phyloP scores from a whole-genome alignment of 2,888 invertebrate genomes.

The Trachelus troglodyta region DNA sequence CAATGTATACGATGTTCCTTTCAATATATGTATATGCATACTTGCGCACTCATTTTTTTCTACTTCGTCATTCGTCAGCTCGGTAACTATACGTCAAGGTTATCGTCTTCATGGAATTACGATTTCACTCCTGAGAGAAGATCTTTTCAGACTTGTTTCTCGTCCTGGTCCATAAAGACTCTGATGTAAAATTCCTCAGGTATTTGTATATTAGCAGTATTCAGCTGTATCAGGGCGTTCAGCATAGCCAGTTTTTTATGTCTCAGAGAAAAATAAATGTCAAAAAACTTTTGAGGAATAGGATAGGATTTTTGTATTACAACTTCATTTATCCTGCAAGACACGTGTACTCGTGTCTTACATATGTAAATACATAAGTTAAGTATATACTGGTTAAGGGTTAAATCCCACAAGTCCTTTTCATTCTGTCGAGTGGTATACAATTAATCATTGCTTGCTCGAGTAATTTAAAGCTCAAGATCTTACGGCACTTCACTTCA shows the following conservation, averaged over 20 bases:
- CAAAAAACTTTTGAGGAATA: neutral
- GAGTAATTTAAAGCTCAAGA: constrained; percentile 1
- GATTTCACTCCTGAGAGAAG: constrained; percentile 6
- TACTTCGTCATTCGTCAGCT: neutral
- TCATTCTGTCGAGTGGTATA: neutral
- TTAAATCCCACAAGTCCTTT: constrained; percentile 2
- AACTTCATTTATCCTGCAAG: neutral
- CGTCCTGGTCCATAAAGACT: neutral
- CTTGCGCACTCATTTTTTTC: neutral
- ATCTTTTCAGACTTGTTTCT: constrained; percentile 1
- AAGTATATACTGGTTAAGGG: neutral
- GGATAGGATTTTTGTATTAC: neutral
- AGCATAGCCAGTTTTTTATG: neutral
- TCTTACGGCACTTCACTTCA: constrained; percentile 20
- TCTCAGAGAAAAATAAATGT: neutral
- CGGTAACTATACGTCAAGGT: neutral
- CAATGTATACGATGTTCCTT: neutral
- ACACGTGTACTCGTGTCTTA: neutral
- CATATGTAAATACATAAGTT: neutral
- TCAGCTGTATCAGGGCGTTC: neutral
- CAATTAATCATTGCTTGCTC: constrained; percentile 1
- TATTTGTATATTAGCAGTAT: neutral
- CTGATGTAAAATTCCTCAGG: neutral
- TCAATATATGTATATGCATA: neutral
- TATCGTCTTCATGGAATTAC: constrained; percentile 10